Evolutionary conservation across 2,888 invertebrate genomes (phyloP), one percentile per base, ranked within the genome.

Genomic region (Timema cristinae): DNA sequence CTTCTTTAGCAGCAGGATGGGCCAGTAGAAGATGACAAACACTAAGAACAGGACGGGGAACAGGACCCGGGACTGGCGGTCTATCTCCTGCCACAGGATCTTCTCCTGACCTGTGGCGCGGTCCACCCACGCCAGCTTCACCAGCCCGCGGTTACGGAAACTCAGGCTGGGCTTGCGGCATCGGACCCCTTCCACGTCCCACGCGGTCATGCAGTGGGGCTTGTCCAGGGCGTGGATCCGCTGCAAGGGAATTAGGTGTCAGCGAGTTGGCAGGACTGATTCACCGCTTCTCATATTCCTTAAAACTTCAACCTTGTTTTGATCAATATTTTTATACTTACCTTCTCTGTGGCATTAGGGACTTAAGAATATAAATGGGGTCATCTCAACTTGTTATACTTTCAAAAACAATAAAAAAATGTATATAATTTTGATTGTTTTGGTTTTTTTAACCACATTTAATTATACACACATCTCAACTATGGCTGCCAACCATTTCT

Each of bases 31-130:
- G 0, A 90, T 85, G 70, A 90, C 88, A 80, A 93, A 93, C 16
- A 92, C 85, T 16, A 91, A 85, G 82, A 93, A 94, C n/a, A 92
- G 80, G 15, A 88, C 87, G 8, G 93, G 93, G 81, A 93, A 93
- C 7, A 91, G 87, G 68, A 91, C 87, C 69, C 92, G 85, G 6
- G 92, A 92, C 6, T 91, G 85, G 78, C 89, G 88, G 81, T 93
- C 93, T 75, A 93, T 91, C 83, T 91, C 90, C 71, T 90, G 86
- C 88, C 92, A 93, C 77, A 91, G 85, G n/a, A 91, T 88, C 77
- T 89, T 87, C 77, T 90, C 89, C 78, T 90, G 88, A 50, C 77
- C 78, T 68, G 74, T 77, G 77, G 76, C 81, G 5, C 80, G 77
- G 76, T 83, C 81, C 10, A 81, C 74, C 83, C 83, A 83, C 1